Base-by-base conservation (phyloP, 2,888 invertebrate genomes). In the Panorpa germanica region DNA sequence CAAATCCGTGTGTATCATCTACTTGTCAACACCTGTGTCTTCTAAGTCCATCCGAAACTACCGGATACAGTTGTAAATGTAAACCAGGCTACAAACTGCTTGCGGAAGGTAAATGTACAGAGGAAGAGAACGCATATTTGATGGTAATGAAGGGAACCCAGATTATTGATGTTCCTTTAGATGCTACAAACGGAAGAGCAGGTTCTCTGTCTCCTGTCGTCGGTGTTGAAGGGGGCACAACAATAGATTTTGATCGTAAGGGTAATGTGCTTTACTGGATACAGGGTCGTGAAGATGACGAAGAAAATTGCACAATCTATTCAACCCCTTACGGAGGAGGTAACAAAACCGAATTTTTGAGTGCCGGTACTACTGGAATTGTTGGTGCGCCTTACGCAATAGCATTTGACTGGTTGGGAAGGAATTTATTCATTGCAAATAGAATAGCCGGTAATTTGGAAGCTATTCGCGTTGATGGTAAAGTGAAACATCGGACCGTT, bases 321-420 rank as follows among this genome's bases (percentile, higher is more conserved):
- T 72, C 69, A 15, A 81, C 80, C 44, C 80, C 80, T 1, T 76
- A 85, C 41, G 74, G 74, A 8, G 90, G 86, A 8, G 85, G 86
- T 2, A 83, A 85, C 43, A 70, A 70, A 43, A 74, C 77, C 0
- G 75, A 77, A 42, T 80, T 90, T 50, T 63, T 88, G 5, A 76
- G 77, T n/a, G 52, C 61, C 4, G n/a, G n/a, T n/a, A 80, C 82
- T 42, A 66, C 71, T 2, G 85, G 91, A n/a, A 68, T 91, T 27
- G 77, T 90, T 6, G 90, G 93, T 0, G 77, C 88, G 0, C 85
- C 93, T 0, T 81, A 82, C 19, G 71, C 83, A 0, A 69, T 98
- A 22, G 93, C 95, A 0, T 83, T 93, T 45, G 96, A 98, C 50
- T 96, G 96, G 95, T 62, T 95, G 13, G 93, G 95, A 4, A 63